Conservation (phyloP, 1,140 invertebrate species). For the Lerema accius region DNA sequence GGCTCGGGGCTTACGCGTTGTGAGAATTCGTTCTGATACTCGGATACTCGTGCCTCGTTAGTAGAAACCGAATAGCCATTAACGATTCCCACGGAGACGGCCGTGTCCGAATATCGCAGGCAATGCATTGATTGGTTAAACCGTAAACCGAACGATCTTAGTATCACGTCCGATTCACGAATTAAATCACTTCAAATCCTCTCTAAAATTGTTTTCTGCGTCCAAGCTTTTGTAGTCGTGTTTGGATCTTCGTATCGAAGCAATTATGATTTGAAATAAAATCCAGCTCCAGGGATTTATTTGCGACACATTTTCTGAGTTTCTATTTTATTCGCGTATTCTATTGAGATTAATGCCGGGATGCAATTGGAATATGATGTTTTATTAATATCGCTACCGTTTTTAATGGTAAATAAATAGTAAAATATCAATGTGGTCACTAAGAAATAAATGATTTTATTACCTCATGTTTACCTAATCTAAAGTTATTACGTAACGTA, state of each 20-base stretch:
- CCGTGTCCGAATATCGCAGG: slow-evolving; percentile 41
- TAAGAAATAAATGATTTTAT: too few relatives aligned
- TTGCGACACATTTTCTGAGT: neutral
- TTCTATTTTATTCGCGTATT: too few relatives aligned
- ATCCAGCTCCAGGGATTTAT: too few relatives aligned
- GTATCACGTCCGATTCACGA: slow-evolving; percentile 38
- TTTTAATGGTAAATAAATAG: too few relatives aligned
- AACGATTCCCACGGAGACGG: slow-evolving; percentile 37
- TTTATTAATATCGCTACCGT: too few relatives aligned
- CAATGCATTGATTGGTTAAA: slow-evolving; percentile 37
- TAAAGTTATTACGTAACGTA: too few relatives aligned
- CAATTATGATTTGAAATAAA: slow-evolving; percentile 7
- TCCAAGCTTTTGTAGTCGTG: slow-evolving; percentile 1
- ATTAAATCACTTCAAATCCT: slow-evolving; percentile 33
- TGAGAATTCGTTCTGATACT: neutral
- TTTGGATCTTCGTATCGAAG: slow-evolving; percentile 1
- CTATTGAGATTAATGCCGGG: too few relatives aligned
- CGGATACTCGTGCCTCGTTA: slow-evolving; percentile 2
- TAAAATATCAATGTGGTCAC: too few relatives aligned
- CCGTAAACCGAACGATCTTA: slow-evolving; percentile 38
- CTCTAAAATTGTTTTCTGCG: slow-evolving; percentile 8
- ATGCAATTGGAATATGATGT: too few relatives aligned
- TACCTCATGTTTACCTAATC: too few relatives aligned
- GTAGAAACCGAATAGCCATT: slow-evolving; percentile 2
- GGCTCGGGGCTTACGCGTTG: neutral